Conservation (phyloP, 2,888 invertebrate genomes). For the Achlya flavicornis region DNA sequence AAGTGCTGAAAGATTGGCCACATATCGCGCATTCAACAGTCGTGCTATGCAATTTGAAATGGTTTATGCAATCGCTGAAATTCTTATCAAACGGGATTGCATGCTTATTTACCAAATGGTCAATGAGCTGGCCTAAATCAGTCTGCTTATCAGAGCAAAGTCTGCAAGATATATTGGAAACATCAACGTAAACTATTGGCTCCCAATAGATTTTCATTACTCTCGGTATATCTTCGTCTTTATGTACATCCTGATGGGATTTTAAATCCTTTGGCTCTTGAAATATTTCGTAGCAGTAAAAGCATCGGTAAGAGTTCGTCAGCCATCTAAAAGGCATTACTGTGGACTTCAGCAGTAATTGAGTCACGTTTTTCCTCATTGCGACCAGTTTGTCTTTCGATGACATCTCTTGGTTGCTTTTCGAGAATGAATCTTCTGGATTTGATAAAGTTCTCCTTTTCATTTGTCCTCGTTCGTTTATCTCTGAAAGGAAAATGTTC, state of each 20-base stretch:
- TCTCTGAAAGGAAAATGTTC: conserved; percentile 40
- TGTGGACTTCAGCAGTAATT: conserved; percentile 46
- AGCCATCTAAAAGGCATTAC: conserved; percentile 50
- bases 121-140: conserved; percentile 30
- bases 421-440: conserved; percentile 8
- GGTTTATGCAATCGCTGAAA: conserved; percentile 20
- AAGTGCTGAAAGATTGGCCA: conserved; percentile 34
- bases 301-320: conserved; percentile 43
- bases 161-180: conserved; percentile 37
- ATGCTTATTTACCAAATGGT: conserved; percentile 37
- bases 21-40: conserved; percentile 47
- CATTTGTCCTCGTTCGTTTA: not conserved
- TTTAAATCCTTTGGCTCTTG: conserved; percentile 37
- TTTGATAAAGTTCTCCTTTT: not conserved
- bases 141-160: conserved; percentile 26
- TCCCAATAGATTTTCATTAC: conserved; percentile 39
- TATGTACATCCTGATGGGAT: conserved; percentile 33
- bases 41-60: conserved; percentile 22
- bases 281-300: conserved; percentile 50
- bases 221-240: conserved; percentile 26
- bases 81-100: conserved; percentile 27
- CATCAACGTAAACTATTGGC: conserved; percentile 36
- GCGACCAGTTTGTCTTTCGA: conserved; percentile 25
- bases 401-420: conserved; percentile 14
- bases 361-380: conserved; percentile 46